phyloP scores from a whole-genome alignment of 2,888 invertebrate genomes.

The Mellilla xanthometata region DNA sequence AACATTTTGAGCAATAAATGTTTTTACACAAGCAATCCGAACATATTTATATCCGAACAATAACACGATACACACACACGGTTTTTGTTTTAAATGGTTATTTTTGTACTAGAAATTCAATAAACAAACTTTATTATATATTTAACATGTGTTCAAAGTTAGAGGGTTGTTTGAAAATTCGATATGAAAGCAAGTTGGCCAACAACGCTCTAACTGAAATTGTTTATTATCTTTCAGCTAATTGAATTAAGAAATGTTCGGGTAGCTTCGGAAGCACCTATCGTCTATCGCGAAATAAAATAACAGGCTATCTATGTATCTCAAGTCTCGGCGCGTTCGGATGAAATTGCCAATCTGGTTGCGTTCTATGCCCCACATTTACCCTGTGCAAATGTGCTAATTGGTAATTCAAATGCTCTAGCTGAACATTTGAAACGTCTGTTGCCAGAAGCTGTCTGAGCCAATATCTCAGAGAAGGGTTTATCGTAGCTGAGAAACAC shows the following conservation, averaged over 20 bases:
- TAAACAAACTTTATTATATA: no score
- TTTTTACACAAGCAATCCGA: no score
- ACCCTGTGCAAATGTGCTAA: constrained; percentile 25
- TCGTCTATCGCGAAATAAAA: constrained; percentile 6
- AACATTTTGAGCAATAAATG: no score
- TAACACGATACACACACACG: no score
- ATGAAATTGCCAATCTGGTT: constrained; percentile 22
- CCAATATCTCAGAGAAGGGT: constrained; percentile 13
- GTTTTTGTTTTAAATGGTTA: no score
- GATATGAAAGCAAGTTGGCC: constrained; percentile 9
- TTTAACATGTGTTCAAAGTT: neutral
- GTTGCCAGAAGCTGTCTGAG: constrained; percentile 16
- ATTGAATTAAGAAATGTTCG: constrained; percentile 13
- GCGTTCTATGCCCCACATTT: constrained; percentile 14
- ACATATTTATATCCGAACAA: no score
- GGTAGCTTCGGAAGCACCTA: constrained; percentile 8
- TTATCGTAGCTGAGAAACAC: constrained; percentile 11
- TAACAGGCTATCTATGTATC: constrained; percentile 11
- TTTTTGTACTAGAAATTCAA: no score
- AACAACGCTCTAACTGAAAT: constrained; percentile 10
- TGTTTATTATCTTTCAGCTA: constrained; percentile 9
- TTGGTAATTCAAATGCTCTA: constrained; percentile 23
- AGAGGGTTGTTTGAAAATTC: constrained; percentile 8
- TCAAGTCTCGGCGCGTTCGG: neutral
- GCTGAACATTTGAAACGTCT: constrained; percentile 14